Conservation (phyloP, 2,888 invertebrate species). For the Xylocampa areola region DNA sequence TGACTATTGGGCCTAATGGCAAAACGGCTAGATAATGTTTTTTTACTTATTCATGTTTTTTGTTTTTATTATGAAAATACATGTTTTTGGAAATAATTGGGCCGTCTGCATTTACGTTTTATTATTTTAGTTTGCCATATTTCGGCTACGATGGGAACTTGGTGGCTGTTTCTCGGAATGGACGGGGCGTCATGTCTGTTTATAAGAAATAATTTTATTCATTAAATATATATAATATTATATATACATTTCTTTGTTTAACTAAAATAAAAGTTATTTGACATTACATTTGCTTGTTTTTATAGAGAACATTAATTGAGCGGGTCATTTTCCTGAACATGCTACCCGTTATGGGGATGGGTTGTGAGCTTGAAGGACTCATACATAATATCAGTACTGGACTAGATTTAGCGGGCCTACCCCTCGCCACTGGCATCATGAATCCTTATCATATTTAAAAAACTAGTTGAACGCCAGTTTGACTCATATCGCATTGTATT, state of each 20-base stretch:
- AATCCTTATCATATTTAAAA: too few species aligned
- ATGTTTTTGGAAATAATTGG: conserved; percentile 68
- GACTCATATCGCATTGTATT: too few species aligned
- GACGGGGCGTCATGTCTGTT: conserved; percentile 80
- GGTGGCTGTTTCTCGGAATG: conserved; percentile 81
- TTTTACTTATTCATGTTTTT: conserved; percentile 29
- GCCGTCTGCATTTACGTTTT: conserved; percentile 73
- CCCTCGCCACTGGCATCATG: too few species aligned
- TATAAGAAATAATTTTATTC: conserved; percentile 85
- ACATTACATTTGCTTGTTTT: conserved; percentile 71
- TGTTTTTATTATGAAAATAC: conserved; percentile 49
- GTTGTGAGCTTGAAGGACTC: too few species aligned
- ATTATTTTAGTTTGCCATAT: conserved; percentile 73
- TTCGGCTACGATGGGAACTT: conserved; percentile 79
- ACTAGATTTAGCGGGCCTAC: too few species aligned
- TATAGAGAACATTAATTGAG: conserved; percentile 35
- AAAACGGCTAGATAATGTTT: conserved; percentile 42
- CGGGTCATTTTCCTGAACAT: too few species aligned
- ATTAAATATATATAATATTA: conserved; percentile 81
- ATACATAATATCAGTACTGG: too few species aligned
- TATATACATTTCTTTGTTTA: conserved; percentile 87
- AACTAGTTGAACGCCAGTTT: too few species aligned
- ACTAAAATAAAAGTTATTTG: conserved; percentile 88
- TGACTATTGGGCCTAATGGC: conserved; percentile 45
- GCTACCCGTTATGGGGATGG: too few species aligned